phyloP scores from a whole-genome alignment of 2,888 invertebrate genomes.

The Strigamia transsilvanica region DNA sequence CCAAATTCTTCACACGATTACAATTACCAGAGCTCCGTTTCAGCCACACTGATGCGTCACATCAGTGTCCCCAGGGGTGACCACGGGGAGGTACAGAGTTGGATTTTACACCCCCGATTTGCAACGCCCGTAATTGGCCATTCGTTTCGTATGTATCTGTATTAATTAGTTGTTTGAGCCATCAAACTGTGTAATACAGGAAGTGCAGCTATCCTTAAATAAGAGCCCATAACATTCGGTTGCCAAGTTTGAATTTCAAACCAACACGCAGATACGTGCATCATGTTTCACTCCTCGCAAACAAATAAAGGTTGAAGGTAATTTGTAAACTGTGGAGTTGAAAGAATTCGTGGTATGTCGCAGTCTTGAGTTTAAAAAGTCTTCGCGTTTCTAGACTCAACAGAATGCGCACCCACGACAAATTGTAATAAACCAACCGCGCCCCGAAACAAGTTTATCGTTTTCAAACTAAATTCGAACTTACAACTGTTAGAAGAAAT shows the following conservation, averaged over 20 bases:
- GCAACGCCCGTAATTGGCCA: not conserved
- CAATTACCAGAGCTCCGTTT: not conserved
- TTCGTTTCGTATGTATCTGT: no score
- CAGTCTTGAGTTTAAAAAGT: not conserved
- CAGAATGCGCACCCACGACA: not conserved
- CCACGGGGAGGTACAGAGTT: conserved; percentile 18
- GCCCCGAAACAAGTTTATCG: not conserved
- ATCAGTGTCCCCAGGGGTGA: conserved; percentile 5
- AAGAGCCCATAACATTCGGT: conserved; percentile 1
- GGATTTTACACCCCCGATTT: conserved; percentile 9
- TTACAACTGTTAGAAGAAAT: not conserved
- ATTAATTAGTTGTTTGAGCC: no score
- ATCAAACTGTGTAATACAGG: conserved; percentile 4
- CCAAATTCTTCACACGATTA: not conserved
- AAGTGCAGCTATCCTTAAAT: not conserved
- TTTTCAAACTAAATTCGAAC: not conserved
- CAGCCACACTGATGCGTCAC: not conserved
- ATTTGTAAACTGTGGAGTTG: not conserved
- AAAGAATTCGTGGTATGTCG: not conserved
- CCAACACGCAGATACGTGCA: not conserved
- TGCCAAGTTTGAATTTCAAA: not conserved
- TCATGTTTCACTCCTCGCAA: conserved; percentile 9
- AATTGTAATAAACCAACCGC: not conserved
- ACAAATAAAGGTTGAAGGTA: not conserved
- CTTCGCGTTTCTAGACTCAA: not conserved